A percentile compares a stretch with the other conserved stretches of the same genome.
phyloP scores from a whole-genome alignment of 2,113 vertebrate genomes.

The Promerops cafer region DNA sequence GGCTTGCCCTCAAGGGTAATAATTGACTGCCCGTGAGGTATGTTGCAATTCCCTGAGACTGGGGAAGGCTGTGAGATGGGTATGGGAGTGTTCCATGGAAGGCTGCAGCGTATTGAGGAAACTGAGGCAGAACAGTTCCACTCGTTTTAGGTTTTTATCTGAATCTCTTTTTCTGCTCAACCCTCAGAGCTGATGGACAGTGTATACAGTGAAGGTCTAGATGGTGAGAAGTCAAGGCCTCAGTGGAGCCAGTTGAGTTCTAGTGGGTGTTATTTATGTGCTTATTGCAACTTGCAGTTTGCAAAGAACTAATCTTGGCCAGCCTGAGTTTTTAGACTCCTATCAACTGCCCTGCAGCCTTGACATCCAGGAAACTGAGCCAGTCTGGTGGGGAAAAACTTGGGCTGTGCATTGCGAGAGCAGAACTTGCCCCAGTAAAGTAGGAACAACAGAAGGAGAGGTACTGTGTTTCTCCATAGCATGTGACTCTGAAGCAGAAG shows the following conservation, averaged over 20 bases:
- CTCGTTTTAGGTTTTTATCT: background rate
- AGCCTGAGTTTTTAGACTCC: background rate
- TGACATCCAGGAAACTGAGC: background rate
- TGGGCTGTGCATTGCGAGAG: background rate
- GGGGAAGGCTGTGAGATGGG: background rate
- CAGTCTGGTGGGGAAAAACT: background rate
- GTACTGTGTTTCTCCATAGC: background rate
- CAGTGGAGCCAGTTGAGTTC: background rate
- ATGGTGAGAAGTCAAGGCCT: background rate
- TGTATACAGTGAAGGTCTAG: background rate
- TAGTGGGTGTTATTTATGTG: background rate
- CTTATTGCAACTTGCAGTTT: background rate
- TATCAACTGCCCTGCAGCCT: background rate
- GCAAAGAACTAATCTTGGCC: background rate
- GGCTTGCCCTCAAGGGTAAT: background rate
- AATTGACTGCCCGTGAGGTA: background rate
- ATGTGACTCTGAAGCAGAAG: background rate
- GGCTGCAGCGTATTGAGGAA: background rate
- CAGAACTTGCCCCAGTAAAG: background rate
- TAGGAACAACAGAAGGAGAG: background rate
- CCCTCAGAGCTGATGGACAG: background rate
- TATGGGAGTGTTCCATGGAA: background rate
- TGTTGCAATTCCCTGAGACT: background rate
- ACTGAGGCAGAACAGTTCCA: background rate
- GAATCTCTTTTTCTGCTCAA: background rate